These are phyloP conservation scores for Thereva unica DNA, from an alignment of 2,888 invertebrate species.

Conservation along the genomic window DNA sequence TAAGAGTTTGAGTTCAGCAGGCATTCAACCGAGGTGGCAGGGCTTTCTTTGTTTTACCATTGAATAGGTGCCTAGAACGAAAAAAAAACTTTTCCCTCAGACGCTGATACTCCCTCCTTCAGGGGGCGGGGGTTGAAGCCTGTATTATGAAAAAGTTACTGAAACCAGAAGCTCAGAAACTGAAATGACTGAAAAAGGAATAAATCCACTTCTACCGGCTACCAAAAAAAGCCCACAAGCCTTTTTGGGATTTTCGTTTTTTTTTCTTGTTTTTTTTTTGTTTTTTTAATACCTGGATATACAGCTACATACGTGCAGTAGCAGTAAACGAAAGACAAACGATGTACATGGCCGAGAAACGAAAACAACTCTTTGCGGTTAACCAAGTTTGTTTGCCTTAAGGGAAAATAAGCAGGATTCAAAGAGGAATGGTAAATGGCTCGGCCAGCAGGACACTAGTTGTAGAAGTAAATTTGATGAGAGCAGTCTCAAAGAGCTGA, in stretches of 20 bases:
- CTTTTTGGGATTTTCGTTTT: not conserved
- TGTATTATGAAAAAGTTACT: conserved; percentile 26
- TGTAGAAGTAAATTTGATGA: not conserved
- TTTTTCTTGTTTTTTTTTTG: conserved; percentile 14
- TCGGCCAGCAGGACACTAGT: conserved; percentile 6
- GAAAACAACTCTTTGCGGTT: conserved; percentile 34
- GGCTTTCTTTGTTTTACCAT: conserved; percentile 13
- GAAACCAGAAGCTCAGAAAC: conserved; percentile 26
- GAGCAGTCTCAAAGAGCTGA: no score
- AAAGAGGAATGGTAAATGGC: conserved; percentile 20
- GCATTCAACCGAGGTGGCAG: conserved; percentile 27
- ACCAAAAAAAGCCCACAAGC: conserved; percentile 5
- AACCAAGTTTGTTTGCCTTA: conserved; percentile 32
- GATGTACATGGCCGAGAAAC: conserved; percentile 1
- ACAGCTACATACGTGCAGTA: conserved; percentile 8
- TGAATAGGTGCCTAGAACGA: conserved; percentile 8
- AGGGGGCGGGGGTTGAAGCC: not conserved
- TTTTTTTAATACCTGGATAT: not conserved
- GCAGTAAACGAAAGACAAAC: conserved; percentile 1
- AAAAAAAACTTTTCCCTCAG: conserved; percentile 9
- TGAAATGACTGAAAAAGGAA: conserved; percentile 32
- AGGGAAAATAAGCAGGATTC: conserved; percentile 26
- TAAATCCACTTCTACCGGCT: conserved; percentile 26
- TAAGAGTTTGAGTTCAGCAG: conserved; percentile 10
- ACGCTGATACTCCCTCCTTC: conserved; percentile 10